phyloP scores from a whole-genome alignment of 1,140 invertebrate genomes.

The Hesperophylax magnus region DNA sequence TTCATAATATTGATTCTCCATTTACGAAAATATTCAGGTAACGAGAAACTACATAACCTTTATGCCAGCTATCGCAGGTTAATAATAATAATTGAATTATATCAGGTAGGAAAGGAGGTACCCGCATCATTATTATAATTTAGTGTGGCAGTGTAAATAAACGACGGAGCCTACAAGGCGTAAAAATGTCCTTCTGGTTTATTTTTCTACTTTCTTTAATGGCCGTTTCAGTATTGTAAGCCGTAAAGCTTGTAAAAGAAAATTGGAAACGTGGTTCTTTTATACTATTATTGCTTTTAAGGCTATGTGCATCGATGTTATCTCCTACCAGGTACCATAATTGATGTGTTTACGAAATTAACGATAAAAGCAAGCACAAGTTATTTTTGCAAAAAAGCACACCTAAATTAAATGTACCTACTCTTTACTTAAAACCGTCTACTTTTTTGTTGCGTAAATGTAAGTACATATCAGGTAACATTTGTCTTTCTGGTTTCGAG shows the following conservation, averaged over 20 bases:
- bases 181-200: not conserved
- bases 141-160: not conserved
- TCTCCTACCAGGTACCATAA: too few species aligned
- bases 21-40: not conserved
- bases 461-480: too few species aligned
- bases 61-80: too few species aligned
- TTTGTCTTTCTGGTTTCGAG: too few species aligned
- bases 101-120: not conserved
- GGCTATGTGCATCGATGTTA: too few species aligned
- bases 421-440: too few species aligned
- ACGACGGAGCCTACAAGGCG: constrained; percentile 1
- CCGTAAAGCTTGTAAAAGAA: constrained; percentile 14
- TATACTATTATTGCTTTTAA: constrained; percentile 1
- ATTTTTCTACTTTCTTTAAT: constrained; percentile 13
- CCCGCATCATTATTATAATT: not conserved
- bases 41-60: not conserved
- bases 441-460: too few species aligned
- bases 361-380: too few species aligned
- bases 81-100: not conserved
- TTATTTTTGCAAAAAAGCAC: too few species aligned
- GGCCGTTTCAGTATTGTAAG: constrained; percentile 10
- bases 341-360: too few species aligned
- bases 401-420: too few species aligned
- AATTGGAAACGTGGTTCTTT: constrained; percentile 21
- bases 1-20: not conserved